Evolutionary conservation across 2,113 vertebrate genomes (phyloP), one percentile per base, ranked within the genome.

Genomic region (Tupaia chinensis): DNA sequence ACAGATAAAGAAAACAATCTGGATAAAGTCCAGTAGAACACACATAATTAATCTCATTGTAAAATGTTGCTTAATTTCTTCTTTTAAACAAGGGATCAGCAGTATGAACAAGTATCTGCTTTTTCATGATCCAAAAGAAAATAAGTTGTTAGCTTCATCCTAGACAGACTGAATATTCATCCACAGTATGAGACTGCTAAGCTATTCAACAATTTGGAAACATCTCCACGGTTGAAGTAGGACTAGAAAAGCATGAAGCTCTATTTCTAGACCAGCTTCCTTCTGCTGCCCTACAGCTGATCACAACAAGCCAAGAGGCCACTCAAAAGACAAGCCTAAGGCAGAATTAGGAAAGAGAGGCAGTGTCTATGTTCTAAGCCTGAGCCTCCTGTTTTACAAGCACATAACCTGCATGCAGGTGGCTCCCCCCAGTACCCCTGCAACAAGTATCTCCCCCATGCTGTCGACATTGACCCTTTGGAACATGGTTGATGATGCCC

Each of bases 41-140:
- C 19, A 91, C 87, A 72, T 68, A 93, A 96, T 90, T 84, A 85
- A 89, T 78, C 53, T 90, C 29, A 89, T 44, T 95, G 8, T 65
- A 84, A 93, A 93, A 81, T 92, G 9, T 58, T 92, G 65, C 29
- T 86, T 44, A 63, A 20, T 61, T 95, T 63, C 19, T 80, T 70
- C 82, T 73, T 77, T 74, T 61, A 74, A 95, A 89, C 25, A 53
- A 58, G 68, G 60, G n/a, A 84, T 69, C 29, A 86, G n/a, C 23
- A 79, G 20, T 61, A 91, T 54, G 9, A 91, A 77, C 95, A 94
- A 29, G 5, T 25, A 69, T 44, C 7, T 73, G 20, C 4, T 80
- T 66, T 76, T 58, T 90, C 14, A 82, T 73, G 77, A 87, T 29
- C 3, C 25, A 86, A 78, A 70, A 80, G 32, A 95, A 85, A 88